Conservation (phyloP, 2,113 vertebrate species). For the Lasiurus cinereus region DNA sequence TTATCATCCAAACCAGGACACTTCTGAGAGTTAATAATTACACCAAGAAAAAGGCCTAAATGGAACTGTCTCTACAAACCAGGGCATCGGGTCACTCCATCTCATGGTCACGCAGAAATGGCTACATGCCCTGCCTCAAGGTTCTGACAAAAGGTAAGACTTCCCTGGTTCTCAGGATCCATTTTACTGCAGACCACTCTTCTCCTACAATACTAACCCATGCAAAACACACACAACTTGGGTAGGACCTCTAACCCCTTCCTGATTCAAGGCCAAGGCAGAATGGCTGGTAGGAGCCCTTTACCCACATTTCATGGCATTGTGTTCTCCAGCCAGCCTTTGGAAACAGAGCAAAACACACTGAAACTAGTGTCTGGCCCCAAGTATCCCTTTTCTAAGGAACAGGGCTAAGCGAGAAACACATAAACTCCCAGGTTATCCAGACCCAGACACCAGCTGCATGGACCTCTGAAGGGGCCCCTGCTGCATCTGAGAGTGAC, state of each 20-base stretch:
- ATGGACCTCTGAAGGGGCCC: not conserved
- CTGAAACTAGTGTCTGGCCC: not conserved
- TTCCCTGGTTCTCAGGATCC: not conserved
- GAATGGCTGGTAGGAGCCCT: not conserved
- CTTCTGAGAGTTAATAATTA: constrained; percentile 60
- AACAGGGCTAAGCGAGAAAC: not conserved
- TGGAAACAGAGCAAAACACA: constrained; percentile 29
- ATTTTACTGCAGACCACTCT: not conserved
- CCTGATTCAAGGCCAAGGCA: constrained; percentile 27
- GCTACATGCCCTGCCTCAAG: not conserved
- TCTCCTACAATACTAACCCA: not conserved
- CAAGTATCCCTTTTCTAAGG: not conserved
- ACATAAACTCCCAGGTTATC: not conserved
- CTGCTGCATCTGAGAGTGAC: not conserved
- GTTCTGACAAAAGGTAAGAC: not conserved
- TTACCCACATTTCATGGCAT: not conserved
- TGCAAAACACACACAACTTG: not conserved
- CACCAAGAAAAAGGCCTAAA: constrained; percentile 55
- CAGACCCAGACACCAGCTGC: not conserved
- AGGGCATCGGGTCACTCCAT: constrained; percentile 44
- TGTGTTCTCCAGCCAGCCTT: not conserved
- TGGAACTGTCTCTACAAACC: constrained; percentile 65
- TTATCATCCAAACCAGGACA: constrained; percentile 78
- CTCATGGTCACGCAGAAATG: constrained; percentile 65
- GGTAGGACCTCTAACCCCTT: not conserved